These are phyloP conservation scores for Eriosoma lanigerum DNA, from an alignment of 1,140 invertebrate species.

Conservation along the genomic window DNA sequence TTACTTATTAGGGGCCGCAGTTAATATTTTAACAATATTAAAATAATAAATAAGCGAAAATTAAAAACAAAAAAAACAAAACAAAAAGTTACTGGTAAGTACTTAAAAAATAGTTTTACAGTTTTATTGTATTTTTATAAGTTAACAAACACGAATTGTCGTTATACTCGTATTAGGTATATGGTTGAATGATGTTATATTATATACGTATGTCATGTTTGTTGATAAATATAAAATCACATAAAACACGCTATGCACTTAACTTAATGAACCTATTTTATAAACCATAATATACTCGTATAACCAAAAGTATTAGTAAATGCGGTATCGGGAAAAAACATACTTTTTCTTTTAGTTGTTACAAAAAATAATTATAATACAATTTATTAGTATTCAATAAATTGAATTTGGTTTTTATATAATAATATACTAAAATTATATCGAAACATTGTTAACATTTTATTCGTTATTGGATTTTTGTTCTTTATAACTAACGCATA, in stretches of 20 bases:
- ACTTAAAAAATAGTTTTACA: no score
- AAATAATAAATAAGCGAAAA: no score
- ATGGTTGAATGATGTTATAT: not conserved
- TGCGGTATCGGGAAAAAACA: no score
- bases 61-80: no score
- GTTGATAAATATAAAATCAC: slow-evolving; percentile 39
- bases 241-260: slow-evolving; percentile 37
- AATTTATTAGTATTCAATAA: not conserved
- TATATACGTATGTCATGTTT: not conserved
- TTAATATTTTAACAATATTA: no score
- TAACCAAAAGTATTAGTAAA: not conserved
- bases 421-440: not conserved
- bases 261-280: slow-evolving; percentile 33
- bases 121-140: no score
- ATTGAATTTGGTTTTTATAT: not conserved
- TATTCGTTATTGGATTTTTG: no score
- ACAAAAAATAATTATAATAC: not conserved
- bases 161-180: no score
- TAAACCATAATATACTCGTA: not conserved
- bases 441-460: not conserved
- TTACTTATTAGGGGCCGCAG: no score
- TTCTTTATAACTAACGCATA: no score
- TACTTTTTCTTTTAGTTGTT: slow-evolving; percentile 17
- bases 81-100: no score
- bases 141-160: no score